These are phyloP conservation scores for Allacma fusca DNA, from an alignment of 2,888 invertebrate species.

Conservation along the genomic window DNA sequence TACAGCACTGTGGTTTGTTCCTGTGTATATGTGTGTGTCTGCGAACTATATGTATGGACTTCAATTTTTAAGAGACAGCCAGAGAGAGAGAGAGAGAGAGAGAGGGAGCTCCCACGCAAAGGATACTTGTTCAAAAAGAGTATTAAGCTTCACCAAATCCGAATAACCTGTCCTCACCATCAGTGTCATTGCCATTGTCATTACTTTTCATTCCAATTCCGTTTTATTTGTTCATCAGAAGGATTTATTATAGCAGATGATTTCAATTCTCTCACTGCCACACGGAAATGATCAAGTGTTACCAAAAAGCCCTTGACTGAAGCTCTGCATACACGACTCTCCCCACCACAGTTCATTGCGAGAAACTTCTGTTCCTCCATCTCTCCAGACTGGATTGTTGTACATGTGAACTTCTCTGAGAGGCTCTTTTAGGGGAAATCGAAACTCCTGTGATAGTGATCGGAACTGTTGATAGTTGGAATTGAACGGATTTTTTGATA, in stretches of 20 bases:
- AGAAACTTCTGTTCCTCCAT: no score
- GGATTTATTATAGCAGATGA: not conserved
- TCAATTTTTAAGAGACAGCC: not conserved
- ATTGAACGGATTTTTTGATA: no score
- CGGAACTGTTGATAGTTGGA: no score
- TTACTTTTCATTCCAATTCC: not conserved
- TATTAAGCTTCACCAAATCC: not conserved
- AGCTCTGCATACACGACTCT: no score
- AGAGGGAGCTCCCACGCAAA: slow-evolving; percentile 8
- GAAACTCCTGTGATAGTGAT: no score
- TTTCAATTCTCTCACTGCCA: slow-evolving; percentile 8
- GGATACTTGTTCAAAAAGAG: not conserved
- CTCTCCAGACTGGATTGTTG: no score
- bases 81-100: not conserved
- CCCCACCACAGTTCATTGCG: no score
- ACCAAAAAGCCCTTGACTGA: no score
- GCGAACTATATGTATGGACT: not conserved
- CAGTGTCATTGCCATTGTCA: slow-evolving; percentile 31
- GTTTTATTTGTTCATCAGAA: not conserved
- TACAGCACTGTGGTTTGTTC: not conserved
- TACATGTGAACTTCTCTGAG: no score
- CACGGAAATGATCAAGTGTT: no score
- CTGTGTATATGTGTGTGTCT: not conserved
- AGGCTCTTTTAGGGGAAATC: no score
- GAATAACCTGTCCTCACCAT: not conserved